phyloP scores from a whole-genome alignment of 2,113 vertebrate genomes.

The Solea solea region DNA sequence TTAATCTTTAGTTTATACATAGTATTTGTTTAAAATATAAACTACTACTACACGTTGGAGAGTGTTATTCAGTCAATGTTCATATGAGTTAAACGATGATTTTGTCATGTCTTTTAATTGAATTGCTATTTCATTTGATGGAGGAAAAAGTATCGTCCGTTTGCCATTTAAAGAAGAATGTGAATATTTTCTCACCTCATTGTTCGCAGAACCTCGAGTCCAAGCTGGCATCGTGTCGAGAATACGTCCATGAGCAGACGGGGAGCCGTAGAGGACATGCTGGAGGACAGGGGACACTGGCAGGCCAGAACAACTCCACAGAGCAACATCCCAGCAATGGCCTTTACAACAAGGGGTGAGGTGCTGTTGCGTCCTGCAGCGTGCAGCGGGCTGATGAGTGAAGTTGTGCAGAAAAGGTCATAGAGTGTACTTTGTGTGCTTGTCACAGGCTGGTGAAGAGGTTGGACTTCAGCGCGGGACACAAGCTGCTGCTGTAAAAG shows the following conservation, averaged over 20 bases:
- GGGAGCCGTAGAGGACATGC: constrained; percentile 69
- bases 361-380: too few relatives aligned
- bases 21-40: too few relatives aligned
- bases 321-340: constrained; percentile 76
- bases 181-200: neutral
- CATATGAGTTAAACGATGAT: too few relatives aligned
- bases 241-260: constrained; percentile 88
- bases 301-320: constrained; percentile 70
- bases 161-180: too few relatives aligned
- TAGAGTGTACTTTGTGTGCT: constrained; percentile 4
- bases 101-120: too few relatives aligned
- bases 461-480: constrained; percentile 87
- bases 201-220: constrained; percentile 89
- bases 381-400: too few relatives aligned
- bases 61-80: too few relatives aligned
- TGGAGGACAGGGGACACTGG: constrained; percentile 61
- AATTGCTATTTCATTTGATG: too few relatives aligned
- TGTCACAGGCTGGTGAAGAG: constrained; percentile 81
- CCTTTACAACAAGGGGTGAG: constrained; percentile 63
- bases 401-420: neutral
- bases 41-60: too few relatives aligned
- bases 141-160: too few relatives aligned
- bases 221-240: constrained; percentile 92
- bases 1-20: too few relatives aligned
- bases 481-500: constrained; percentile 90